These are phyloP conservation scores for Zonitis immaculata DNA, from an alignment of 2,888 invertebrate species.

Conservation along the genomic window DNA sequence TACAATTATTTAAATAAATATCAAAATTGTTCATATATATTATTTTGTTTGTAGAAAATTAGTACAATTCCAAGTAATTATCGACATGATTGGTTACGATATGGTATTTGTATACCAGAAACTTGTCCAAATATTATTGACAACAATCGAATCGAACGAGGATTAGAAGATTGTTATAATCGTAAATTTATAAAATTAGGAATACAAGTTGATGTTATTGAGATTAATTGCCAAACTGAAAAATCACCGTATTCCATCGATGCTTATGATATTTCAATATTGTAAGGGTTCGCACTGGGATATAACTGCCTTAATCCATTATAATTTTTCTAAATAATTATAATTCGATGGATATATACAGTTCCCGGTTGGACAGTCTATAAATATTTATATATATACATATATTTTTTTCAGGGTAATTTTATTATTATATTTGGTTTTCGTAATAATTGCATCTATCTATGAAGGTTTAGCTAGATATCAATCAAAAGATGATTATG, in stretches of 20 bases:
- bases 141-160: constrained; percentile 1
- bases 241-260: constrained; percentile 24
- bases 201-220: constrained; percentile 26
- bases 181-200: constrained; percentile 27
- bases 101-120: constrained; percentile 35
- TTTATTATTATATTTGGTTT: constrained; percentile 13
- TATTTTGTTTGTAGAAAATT: constrained; percentile 31
- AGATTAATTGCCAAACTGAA: constrained; percentile 30
- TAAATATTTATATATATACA: too few relatives aligned
- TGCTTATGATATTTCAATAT: constrained; percentile 27
- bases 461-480: constrained; percentile 22
- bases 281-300: too few relatives aligned
- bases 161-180: constrained; percentile 29
- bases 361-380: too few relatives aligned
- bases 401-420: neutral
- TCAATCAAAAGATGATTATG: constrained; percentile 14
- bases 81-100: constrained; percentile 35
- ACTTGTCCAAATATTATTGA: constrained; percentile 26
- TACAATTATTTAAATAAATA: too few relatives aligned
- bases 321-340: too few relatives aligned
- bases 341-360: too few relatives aligned
- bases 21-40: too few relatives aligned
- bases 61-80: constrained; percentile 31
- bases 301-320: too few relatives aligned
- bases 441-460: constrained; percentile 20